Evolutionary conservation across 1,140 invertebrate genomes (phyloP), one percentile per base, ranked within the genome.

Genomic region (Aethina tumida): DNA sequence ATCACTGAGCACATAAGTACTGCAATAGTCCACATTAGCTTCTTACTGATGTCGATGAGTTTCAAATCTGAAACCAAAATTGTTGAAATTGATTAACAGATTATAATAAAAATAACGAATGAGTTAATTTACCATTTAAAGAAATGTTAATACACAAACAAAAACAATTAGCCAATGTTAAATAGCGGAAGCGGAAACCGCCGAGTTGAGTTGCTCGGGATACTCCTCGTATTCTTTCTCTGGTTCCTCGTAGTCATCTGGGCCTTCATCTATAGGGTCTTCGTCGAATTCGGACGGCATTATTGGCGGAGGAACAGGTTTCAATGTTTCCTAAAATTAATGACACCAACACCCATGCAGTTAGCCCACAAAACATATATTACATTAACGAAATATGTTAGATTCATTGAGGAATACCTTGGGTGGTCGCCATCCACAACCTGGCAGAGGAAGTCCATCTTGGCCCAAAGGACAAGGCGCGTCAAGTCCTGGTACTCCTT

Each of bases 401-500:
- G 19, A 22, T 30, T 35, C 35, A 39, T 14, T 9, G n/a, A n/a
- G n/a, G n/a, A n/a, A n/a, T n/a, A 85, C 81, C 77, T 83, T 82
- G 49, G 77, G 77, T 51, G 84, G 79, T 69, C 85, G 76, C 87
- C 86, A 93, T 41, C 88, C 90, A 69, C 92, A 97, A 46, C 90
- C 92, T 15, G 87, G 84, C 49, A 96, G 63, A 39, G 92, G 93
- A 50, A 96, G 70, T 41, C 93, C 93, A 65, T 97, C 91, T 12
- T 79, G 73, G 28, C 91, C 93, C 29, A 94, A 67, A 32, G 93
- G 93, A 72, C 93, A 97, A 2, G 93, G 93, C 22, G 93, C 93
- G 65, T 97, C 93, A 43, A 97, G 65, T 39, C 93, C 93, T 8
- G 92, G 92, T 45, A 94, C 87, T 48, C 90, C 90, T 66, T 92